These are phyloP conservation scores for Porites divaricata DNA, from an alignment of 92 coral and sea anemone species.

Conservation along the genomic window DNA sequence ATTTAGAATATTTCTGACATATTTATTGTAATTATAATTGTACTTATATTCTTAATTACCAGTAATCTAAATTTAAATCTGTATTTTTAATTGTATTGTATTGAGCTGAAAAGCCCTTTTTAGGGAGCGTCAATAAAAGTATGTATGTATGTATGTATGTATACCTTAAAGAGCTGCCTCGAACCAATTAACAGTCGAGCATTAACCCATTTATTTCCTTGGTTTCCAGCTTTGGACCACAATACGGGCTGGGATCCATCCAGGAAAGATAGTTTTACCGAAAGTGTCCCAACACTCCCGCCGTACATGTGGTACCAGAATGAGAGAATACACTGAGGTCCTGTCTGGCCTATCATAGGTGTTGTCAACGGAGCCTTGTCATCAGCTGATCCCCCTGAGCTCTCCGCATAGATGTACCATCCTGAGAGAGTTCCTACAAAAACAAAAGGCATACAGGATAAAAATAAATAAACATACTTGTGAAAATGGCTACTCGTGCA, in stretches of 20 bases:
- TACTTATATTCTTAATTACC: no score
- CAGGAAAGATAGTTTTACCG: conserved; percentile 70
- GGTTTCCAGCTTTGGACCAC: conserved; percentile 90
- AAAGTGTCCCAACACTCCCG: conserved; percentile 73
- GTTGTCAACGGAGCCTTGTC: conserved; percentile 84
- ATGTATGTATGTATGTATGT: background rate
- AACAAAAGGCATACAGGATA: no score
- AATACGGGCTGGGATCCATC: conserved; percentile 76
- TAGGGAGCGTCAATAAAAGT: no score
- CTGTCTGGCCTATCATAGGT: conserved; percentile 87
- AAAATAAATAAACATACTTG: no score
- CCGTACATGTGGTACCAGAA: conserved; percentile 99
- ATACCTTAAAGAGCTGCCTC: conserved; percentile 88
- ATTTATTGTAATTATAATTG: no score
- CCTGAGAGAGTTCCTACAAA: conserved; percentile 75
- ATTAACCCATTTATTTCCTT: conserved; percentile 80
- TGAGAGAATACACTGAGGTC: conserved; percentile 85
- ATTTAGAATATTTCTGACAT: no score
- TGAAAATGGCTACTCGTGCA: no score
- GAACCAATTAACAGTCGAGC: conserved; percentile 82
- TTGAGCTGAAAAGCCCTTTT: no score
- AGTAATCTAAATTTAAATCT: no score
- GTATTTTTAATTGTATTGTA: no score
- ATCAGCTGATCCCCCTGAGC: conserved; percentile 78
- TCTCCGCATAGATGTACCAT: conserved; percentile 93